Evolutionary conservation across 2,888 invertebrate genomes (phyloP), one percentile per base, ranked within the genome.

Genomic region (Drosophila recens): DNA sequence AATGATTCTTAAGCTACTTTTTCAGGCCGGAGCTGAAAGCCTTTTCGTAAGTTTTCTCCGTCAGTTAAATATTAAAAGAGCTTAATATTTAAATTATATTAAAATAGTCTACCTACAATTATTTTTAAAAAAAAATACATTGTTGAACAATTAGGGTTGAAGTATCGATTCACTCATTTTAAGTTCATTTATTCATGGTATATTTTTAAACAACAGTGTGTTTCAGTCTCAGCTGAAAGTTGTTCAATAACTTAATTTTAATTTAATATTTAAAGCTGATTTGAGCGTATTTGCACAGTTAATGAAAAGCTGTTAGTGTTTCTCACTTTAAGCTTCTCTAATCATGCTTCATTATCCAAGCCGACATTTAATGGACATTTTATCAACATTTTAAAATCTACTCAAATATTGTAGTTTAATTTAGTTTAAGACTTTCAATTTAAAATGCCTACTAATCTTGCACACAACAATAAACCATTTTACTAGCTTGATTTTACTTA

Each of bases 401-500:
- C n/a, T n/a, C 4, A 51, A 54, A 33, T 45, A 36, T 36, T 36
- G 13, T 36, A 45, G 42, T 38, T 38, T 30, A 48, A 40, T 17
- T 48, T 30, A 20, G 40, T 10, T 10, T 33, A 42, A 42, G 30
- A n/a, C 30, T 40, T 59, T 49, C 20, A n/a, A 6, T 13, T 38
- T n/a, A 27, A 20, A 34, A 36, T n/a, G 11, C 17, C 11, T 23
- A 34, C n/a, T 49, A 49, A 49, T 17, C 40, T 33, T 20, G 49
- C 59, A 49, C 59, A 42, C 49, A 42, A 49, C 40, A 42, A 48
- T 33, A 20, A 49, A 59, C 17, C 58, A 49, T 30, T 40, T 49
- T 15, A n/a, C 23, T 36, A 30, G 49, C 38, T 59, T 17, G 38
- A 36, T 1, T 6, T 40, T 33, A 27, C 17, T 30, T 38, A 11